Base-by-base conservation (phyloP, 2,888 invertebrate genomes). In the Lissonota sp. region DNA sequence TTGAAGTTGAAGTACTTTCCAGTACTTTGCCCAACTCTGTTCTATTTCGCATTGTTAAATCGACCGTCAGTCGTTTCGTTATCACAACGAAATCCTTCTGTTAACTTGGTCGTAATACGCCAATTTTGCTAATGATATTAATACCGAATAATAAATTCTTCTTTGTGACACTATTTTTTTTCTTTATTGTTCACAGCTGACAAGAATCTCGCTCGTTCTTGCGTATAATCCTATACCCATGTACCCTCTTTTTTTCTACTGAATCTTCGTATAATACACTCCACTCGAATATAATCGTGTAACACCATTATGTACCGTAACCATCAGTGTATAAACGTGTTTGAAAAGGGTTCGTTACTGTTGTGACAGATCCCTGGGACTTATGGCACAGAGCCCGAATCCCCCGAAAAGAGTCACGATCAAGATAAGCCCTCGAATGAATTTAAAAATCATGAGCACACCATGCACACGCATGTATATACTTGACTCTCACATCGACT, bases 341-440 rank as follows among this genome's bases (percentile, higher is more conserved):
- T 78, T 73, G 74, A 78, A 78, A 78, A 74, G 81, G 81, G 77
- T 77, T 78, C 77, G 74, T 66, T 49, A 70, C 49, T 81, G 81
- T 81, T 81, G 81, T 81, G 81, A 81, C 81, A 78, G 69, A 66
- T 53, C 26, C 42, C 26, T 37, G 75, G 51, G 67, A 70, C 64
- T 53, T 66, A 51, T 5, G 14, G 40, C 40, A 46, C 26, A 26
- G 26, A 26, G 26, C 26, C 26, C 26, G 26, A 26, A 8, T 57
- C 66, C 39, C 60, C 60, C 42, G 49, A 80, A 77, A 26, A 73
- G 63, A 62, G 40, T 73, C 53, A 64, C 44, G 70, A 80, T 80
- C 80, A 53, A 77, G 81, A 81, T 81, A 81, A 81, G 64, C 70
- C 53, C 40, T 53, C 37, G 10, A 14, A 49, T 78, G 42, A 78